phyloP scores from a whole-genome alignment of 2,113 vertebrate genomes.

The Saccopteryx bilineata region DNA sequence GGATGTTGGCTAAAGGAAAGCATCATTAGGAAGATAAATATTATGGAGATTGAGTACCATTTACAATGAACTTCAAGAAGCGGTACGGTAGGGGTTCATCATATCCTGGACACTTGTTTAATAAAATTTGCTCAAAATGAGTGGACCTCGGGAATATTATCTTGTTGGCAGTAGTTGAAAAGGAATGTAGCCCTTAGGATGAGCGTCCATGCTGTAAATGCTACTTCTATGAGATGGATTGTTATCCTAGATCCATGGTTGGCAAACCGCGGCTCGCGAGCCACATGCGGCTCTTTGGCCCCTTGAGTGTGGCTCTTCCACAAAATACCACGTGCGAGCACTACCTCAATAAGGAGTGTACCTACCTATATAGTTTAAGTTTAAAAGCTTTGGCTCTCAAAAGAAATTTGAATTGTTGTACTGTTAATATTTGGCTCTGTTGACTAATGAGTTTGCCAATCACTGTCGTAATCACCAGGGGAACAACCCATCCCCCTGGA shows the following conservation, averaged over 20 bases:
- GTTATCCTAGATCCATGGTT: not conserved
- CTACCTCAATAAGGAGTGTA: too few relatives aligned
- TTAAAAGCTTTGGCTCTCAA: too few relatives aligned
- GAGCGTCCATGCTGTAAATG: not conserved
- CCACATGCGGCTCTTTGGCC: too few relatives aligned
- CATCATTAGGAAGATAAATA: conserved; percentile 71
- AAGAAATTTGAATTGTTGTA: too few relatives aligned
- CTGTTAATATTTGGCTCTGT: too few relatives aligned
- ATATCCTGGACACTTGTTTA: not conserved
- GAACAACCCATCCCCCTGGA: not conserved
- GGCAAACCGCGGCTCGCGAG: too few relatives aligned
- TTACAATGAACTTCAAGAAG: not conserved
- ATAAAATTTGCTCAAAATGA: conserved; percentile 29
- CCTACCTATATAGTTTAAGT: too few relatives aligned
- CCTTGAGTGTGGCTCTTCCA: too few relatives aligned
- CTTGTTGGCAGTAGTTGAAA: conserved; percentile 35
- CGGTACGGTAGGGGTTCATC: not conserved
- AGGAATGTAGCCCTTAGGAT: conserved; percentile 3
- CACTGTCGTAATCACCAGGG: not conserved
- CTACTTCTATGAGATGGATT: not conserved
- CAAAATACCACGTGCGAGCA: too few relatives aligned
- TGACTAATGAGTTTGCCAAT: too few relatives aligned
- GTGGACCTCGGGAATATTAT: not conserved
- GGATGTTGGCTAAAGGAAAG: conserved; percentile 60
- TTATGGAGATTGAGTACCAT: conserved; percentile 35